Percentiles rank a stretch among this genome's conserved stretches.
Evolutionary conservation across 2,797 vertebrate species (phyloP).

Genomic region (Brotogeris chrysoptera): DNA sequence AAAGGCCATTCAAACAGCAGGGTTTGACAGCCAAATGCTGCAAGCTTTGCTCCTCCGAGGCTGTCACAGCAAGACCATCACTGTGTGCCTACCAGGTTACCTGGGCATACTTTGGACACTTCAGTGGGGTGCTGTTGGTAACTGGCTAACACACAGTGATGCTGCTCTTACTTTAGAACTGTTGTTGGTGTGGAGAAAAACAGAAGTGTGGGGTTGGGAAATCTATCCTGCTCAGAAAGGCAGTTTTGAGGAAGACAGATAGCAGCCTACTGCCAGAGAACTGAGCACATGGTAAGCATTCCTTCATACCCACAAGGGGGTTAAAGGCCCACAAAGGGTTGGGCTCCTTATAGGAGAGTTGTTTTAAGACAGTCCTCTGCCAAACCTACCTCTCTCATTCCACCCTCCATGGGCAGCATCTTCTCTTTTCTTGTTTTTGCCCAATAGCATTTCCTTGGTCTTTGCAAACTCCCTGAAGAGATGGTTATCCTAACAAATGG

Average conservation of each 20-base stretch:
- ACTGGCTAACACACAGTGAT: rapidly evolving
- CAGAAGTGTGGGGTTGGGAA: background rate
- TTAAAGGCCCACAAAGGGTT: background rate
- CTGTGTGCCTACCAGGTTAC: background rate
- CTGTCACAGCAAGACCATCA: background rate
- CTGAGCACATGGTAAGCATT: background rate
- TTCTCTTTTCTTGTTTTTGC: background rate
- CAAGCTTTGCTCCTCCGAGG: background rate
- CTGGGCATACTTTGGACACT: background rate
- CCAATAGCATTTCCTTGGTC: background rate
- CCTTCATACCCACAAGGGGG: background rate
- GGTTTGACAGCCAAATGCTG: background rate
- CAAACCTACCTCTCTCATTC: background rate
- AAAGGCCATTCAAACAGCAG: background rate
- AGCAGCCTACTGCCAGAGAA: background rate
- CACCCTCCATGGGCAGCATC: background rate
- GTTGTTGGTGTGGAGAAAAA: background rate
- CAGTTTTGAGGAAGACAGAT: background rate
- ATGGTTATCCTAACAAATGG: rapidly evolving
- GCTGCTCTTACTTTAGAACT: background rate
- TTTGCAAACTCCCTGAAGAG: background rate
- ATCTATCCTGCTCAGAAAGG: background rate
- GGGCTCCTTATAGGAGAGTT: background rate
- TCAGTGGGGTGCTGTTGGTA: rapidly evolving
- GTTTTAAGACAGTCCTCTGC: background rate